Conservation (phyloP, 2,888 invertebrate species). For the Onchidella celtica region DNA sequence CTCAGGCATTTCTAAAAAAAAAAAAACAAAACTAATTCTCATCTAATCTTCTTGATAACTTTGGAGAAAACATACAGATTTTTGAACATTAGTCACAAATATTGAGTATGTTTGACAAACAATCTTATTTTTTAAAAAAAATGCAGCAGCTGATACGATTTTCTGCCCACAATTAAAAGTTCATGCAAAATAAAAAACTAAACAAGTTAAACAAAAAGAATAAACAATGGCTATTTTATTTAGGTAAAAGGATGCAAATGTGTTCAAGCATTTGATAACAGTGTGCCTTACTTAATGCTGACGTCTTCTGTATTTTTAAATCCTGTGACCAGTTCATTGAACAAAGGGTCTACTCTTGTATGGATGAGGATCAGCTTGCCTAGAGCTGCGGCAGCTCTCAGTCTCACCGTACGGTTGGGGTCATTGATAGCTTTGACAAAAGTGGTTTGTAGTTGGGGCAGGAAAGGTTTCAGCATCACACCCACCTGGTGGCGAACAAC, state of each 20-base stretch:
- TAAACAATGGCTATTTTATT: neutral
- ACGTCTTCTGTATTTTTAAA: constrained; percentile 90
- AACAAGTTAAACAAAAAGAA: too few relatives aligned
- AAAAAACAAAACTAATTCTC: too few relatives aligned
- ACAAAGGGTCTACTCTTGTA: constrained; percentile 95
- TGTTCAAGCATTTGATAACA: neutral
- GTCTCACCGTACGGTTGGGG: constrained; percentile 90
- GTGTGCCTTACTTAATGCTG: constrained; percentile 83
- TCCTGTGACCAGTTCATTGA: constrained; percentile 93
- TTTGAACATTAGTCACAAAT: too few relatives aligned
- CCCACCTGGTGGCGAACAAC: constrained; percentile 86
- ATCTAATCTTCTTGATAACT: too few relatives aligned
- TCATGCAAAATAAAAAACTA: too few relatives aligned
- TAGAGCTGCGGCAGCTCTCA: constrained; percentile 91
- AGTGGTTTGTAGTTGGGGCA: constrained; percentile 98
- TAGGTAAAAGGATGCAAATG: neutral
- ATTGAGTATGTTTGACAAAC: too few relatives aligned
- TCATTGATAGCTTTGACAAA: constrained; percentile 97
- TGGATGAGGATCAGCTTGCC: constrained; percentile 94
- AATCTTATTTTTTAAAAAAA: too few relatives aligned
- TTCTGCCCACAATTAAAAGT: too few relatives aligned
- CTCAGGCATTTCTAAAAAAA: too few relatives aligned
- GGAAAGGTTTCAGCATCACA: constrained; percentile 96
- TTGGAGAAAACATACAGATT: too few relatives aligned
- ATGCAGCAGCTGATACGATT: too few relatives aligned